Base-by-base conservation (phyloP, 2,888 invertebrate species). In the Miltochrista miniata region DNA sequence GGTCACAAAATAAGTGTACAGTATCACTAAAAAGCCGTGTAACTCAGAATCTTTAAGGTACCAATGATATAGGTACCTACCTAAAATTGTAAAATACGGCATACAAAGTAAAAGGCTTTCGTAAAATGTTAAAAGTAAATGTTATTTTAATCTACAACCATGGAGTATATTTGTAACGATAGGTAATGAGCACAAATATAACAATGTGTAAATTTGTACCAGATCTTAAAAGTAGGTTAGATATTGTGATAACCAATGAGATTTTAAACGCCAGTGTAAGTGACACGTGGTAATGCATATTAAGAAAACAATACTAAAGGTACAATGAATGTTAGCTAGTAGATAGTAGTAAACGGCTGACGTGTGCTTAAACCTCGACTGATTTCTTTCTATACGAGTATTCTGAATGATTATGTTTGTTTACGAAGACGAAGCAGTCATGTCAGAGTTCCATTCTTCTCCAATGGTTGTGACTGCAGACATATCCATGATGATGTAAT, bases 171-270 rank as follows among this genome's bases (percentile, higher is more conserved):
- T 62, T 69, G 72, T 72, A 68, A 62, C 11, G 63, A 76, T 73
- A 31, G 31, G 31, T 31, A 61, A 72, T 72, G 82, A 87, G 89
- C 90, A 90, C 88, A 90, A 88, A 84, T 82, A 83, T 82, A 83
- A 85, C 82, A 83, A 83, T 76, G 79, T 83, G 77, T 85, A 83
- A 81, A 80, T 83, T 83, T 83, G 81, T 85, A 84, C 78, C 87
- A 87, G 87, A 89, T 88, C 89, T 89, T 88, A 83, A 10, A 77
- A 79, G 73, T 90, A 90, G 85, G 84, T 83, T 89, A 90, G 82
- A 83, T 84, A 86, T 83, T 90, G 90, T 91, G 90, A 91, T 91
- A 91, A 86, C 80, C 82, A 83, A 85, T 90, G 90, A 91, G 90
- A 91, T 90, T 91, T 83, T 75, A 81, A 81, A 81, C 82, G 83